A percentile compares a stretch with the other conserved stretches of the same genome.
Evolutionary conservation across 1,140 invertebrate species (phyloP).

Genomic region (Epicauta chinensis): DNA sequence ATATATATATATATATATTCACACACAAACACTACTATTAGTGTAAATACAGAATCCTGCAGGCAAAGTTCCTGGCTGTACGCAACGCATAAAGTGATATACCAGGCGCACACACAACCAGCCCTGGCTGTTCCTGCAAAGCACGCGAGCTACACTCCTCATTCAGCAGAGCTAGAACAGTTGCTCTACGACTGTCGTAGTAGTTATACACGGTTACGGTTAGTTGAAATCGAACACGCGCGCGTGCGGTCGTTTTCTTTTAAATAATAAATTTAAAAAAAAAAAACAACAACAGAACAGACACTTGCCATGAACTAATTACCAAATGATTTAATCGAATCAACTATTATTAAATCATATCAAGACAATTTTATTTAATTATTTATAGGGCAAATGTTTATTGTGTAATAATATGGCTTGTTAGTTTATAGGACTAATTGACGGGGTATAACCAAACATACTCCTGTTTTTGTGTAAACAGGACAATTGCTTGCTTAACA

Average conservation of each 20-base stretch:
- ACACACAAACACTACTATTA: neutral
- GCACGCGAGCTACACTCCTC: constrained; percentile 10
- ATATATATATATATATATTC: no score
- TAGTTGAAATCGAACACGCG: neutral
- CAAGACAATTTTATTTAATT: no score
- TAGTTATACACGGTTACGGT: constrained; percentile 8
- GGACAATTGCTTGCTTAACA: constrained; percentile 11
- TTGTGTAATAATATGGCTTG: no score
- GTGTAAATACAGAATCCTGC: constrained; percentile 18
- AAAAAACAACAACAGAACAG: constrained; percentile 6
- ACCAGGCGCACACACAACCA: constrained; percentile 7
- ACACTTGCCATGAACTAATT: constrained; percentile 11
- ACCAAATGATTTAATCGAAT: no score
- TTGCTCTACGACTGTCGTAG: constrained; percentile 11
- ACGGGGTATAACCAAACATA: constrained; percentile 1
- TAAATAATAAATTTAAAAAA: no score
- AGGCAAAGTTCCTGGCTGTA: constrained; percentile 16
- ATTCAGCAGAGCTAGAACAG: constrained; percentile 14
- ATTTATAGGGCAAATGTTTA: no score
- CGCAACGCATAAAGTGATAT: constrained; percentile 3
- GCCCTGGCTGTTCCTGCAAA: constrained; percentile 11
- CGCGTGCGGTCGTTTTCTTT: no score
- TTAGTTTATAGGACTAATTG: no score
- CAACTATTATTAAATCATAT: no score
- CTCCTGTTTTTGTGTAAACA: constrained; percentile 8